Base-by-base conservation (phyloP, 1,140 invertebrate species). In the Danaus plexippus region DNA sequence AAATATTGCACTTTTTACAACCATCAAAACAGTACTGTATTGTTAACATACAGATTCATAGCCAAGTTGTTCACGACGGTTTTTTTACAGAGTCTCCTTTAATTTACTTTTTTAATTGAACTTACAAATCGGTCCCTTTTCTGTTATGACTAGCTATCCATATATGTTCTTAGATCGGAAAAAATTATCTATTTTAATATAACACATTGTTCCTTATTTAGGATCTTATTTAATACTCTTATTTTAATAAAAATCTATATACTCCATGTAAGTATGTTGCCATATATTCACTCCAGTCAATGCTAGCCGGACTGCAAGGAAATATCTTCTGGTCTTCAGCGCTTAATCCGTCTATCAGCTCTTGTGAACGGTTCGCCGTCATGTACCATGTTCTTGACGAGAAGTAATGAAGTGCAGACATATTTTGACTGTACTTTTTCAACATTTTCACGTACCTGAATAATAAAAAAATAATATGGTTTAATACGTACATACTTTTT, bases 281-380 rank as follows among this genome's bases (percentile, higher is more conserved):
- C 54, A 91, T 86, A 74, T 90, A 92, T 62, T 88, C 80, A 10
- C 71, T 67, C 91, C 91, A 93, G 69, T 90, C 81, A 47, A 92
- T 81, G 42, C 61, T 12, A 1, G 43, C 11, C 9, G 63, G 59
- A 22, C 70, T 51, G 43, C 56, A 70, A 9, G 59, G 59, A 46
- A 64, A 73, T 12, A 48, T 12, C n/a, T 52, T 47, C 3, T 54
- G 40, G 22, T 73, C 70, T 12, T 50, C 44, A 2, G 43, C 9
- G 13, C 47, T 63, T 8, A 73, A 56, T 2, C 47, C 52, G 15
- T 51, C 11, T 43, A 45, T 47, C 0, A 67, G 52, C 6, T 43
- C 47, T 9, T 51, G 52, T 9, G 59, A 41, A 7, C 47, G 48
- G 0, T 45, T 52, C 6, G 57, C 47, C 9, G 52, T 61, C 22